phyloP scores from a whole-genome alignment of 2,888 invertebrate genomes.

The Monopis laevigella region DNA sequence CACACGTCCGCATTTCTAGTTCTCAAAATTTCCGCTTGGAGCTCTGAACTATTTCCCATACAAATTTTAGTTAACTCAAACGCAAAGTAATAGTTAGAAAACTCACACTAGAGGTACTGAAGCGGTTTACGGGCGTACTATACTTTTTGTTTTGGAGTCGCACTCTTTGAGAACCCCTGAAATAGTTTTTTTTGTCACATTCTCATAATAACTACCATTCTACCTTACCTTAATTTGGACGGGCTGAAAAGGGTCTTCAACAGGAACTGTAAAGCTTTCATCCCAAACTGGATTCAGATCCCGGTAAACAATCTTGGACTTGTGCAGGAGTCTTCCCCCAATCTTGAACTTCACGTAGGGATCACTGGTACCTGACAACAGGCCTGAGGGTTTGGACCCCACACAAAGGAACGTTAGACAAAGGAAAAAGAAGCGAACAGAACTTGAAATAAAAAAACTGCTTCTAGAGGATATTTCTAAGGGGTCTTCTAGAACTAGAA shows the following conservation, averaged over 20 bases:
- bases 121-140: no score
- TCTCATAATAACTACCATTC: no score
- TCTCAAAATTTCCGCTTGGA: no score
- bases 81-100: no score
- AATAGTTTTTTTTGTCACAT: no score
- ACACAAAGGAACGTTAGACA: slow-evolving; percentile 47
- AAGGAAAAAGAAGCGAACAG: slow-evolving; percentile 42
- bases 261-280: slow-evolving; percentile 91
- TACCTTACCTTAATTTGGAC: slow-evolving; percentile 89
- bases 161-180: no score
- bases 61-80: no score
- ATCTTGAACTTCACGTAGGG: slow-evolving; percentile 97
- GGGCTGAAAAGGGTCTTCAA: slow-evolving; percentile 90
- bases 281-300: slow-evolving; percentile 99
- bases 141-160: no score
- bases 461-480: background rate
- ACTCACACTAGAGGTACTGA: no score
- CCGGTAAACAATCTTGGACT: slow-evolving; percentile 92
- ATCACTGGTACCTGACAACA: slow-evolving; percentile 89
- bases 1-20: no score
- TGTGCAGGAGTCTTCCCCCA: slow-evolving; percentile 86
- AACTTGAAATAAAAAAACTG: slow-evolving; percentile 19
- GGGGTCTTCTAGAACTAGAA: background rate
- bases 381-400: slow-evolving; percentile 52
- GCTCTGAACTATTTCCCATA: no score